Percentiles rank a stretch among this genome's conserved stretches.
Evolutionary conservation across 2,797 vertebrate genomes (phyloP).

Genomic region (Pseudomugil tenellus): DNA sequence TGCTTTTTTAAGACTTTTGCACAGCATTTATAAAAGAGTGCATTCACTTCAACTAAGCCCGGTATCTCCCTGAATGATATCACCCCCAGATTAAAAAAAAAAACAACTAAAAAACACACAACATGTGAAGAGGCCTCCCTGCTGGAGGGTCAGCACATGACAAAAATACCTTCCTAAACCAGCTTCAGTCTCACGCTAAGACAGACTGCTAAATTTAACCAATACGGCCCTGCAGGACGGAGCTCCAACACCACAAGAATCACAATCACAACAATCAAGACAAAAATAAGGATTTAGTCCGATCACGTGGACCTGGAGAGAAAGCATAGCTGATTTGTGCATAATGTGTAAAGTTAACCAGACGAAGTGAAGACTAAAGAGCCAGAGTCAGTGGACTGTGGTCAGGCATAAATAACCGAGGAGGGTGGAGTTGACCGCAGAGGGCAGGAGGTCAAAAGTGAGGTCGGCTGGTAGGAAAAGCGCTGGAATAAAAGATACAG

Average conservation of each 20-base stretch:
- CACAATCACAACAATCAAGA: not conserved
- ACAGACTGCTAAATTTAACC: slow-evolving; percentile 43
- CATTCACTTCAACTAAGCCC: not conserved
- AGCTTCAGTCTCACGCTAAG: slow-evolving; percentile 19
- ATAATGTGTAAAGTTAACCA: not conserved
- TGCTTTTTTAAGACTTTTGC: not conserved
- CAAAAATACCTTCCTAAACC: slow-evolving; percentile 23
- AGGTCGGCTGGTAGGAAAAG: slow-evolving; percentile 10
- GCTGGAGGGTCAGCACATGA: slow-evolving; percentile 43
- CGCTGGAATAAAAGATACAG: not conserved
- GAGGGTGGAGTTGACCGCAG: not conserved
- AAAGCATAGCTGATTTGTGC: not conserved
- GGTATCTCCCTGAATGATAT: not conserved
- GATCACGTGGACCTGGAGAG: not conserved
- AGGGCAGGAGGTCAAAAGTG: slow-evolving; percentile 1
- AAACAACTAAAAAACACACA: too few relatives aligned
- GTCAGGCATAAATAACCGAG: slow-evolving; percentile 20
- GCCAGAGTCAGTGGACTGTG: not conserved
- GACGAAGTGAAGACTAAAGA: slow-evolving; percentile 4
- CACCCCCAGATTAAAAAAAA: not conserved
- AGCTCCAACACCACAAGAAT: not conserved
- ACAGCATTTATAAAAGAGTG: not conserved
- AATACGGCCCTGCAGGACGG: slow-evolving; percentile 16
- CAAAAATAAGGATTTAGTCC: not conserved
- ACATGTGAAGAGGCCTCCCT: not conserved